Evolutionary conservation across 2,888 invertebrate species (phyloP).

Genomic region (Drosophila buzzatii): DNA sequence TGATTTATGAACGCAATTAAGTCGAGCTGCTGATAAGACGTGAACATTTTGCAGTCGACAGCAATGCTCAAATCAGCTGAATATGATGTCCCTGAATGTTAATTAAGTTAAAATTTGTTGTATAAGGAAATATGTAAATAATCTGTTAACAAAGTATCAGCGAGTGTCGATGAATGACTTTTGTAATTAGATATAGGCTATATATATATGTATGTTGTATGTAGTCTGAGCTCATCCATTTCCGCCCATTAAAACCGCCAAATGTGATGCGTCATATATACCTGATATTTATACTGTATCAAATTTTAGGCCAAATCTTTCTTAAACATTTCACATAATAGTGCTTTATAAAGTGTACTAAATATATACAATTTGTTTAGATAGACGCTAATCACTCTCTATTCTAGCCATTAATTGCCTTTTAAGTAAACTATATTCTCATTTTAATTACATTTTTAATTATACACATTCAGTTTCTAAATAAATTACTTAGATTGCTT

Average conservation of each 20-base stretch:
- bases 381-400: neutral
- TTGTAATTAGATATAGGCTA: neutral
- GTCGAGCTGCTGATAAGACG: slow-evolving; percentile 32
- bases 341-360: neutral
- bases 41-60: slow-evolving; percentile 6
- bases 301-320: neutral
- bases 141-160: neutral
- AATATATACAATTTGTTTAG: neutral
- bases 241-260: slow-evolving; percentile 1
- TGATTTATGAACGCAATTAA: slow-evolving; percentile 16
- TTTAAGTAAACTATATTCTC: neutral
- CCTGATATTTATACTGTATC: neutral
- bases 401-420: neutral
- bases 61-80: slow-evolving; percentile 3
- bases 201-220: neutral
- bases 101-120: neutral
- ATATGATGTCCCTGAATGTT: slow-evolving; percentile 2
- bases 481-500: neutral
- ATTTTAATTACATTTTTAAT: neutral
- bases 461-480: neutral
- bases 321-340: neutral
- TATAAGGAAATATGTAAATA: slow-evolving; percentile 1
- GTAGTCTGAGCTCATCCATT: neutral
- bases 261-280: neutral
- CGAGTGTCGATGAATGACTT: neutral